phyloP scores from a whole-genome alignment of 1,140 invertebrate species.

The Dendrolimus punctatus region DNA sequence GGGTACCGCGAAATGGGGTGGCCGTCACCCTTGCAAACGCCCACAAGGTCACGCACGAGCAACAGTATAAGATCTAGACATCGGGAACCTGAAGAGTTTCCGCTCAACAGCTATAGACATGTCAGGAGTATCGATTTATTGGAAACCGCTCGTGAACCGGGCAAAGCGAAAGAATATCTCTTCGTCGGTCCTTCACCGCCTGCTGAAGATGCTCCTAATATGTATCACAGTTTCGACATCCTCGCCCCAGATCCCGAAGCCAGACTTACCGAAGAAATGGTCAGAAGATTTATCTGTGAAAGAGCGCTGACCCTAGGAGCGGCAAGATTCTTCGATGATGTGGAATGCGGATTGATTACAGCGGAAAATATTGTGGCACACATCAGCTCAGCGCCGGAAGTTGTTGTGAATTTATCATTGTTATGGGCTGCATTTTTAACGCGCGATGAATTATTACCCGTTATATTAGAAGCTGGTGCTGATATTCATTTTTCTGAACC shows the following conservation, averaged over 20 bases:
- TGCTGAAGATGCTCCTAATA: slow-evolving; percentile 75
- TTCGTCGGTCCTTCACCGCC: slow-evolving; percentile 76
- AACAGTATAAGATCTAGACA: slow-evolving; percentile 39
- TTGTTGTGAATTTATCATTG: slow-evolving; percentile 58
- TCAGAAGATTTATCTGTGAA: slow-evolving; percentile 74
- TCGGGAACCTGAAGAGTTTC: slow-evolving; percentile 52
- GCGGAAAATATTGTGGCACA: slow-evolving; percentile 65
- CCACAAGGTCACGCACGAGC: slow-evolving; percentile 31
- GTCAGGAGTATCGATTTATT: slow-evolving; percentile 52
- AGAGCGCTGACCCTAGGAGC: slow-evolving; percentile 73
- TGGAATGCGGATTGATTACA: slow-evolving; percentile 72
- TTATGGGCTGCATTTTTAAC: slow-evolving; percentile 66
- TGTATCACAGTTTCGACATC: slow-evolving; percentile 75
- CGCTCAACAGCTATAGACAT: slow-evolving; percentile 49
- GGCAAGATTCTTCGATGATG: slow-evolving; percentile 74
- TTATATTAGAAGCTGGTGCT: slow-evolving; percentile 64
- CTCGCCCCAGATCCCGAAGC: slow-evolving; percentile 75
- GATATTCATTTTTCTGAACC: slow-evolving; percentile 71
- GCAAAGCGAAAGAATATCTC: slow-evolving; percentile 69
- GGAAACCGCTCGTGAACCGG: slow-evolving; percentile 45
- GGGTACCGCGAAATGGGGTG: slow-evolving; percentile 65
- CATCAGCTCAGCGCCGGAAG: slow-evolving; percentile 55
- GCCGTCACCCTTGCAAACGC: slow-evolving; percentile 41
- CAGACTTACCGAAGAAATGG: slow-evolving; percentile 74
- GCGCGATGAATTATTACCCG: slow-evolving; percentile 64